Evolutionary conservation across 2,113 vertebrate species (phyloP).

Genomic region (Bagarius yarrelli): DNA sequence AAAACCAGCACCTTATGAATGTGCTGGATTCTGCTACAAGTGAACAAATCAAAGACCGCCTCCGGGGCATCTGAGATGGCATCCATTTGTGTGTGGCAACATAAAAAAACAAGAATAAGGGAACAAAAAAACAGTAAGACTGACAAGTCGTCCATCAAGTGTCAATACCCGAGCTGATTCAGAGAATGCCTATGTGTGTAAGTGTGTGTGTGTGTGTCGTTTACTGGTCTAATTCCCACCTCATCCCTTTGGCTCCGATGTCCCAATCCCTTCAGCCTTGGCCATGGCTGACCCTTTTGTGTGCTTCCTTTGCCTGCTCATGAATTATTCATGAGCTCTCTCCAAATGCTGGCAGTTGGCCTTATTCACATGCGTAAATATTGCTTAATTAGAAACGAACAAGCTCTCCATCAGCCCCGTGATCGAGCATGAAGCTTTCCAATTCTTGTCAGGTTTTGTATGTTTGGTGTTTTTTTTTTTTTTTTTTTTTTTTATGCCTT

Average conservation of each 20-base stretch:
- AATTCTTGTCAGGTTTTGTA: slow-evolving; percentile 47
- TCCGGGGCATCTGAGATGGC: not conserved
- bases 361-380: slow-evolving; percentile 65
- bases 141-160: slow-evolving; percentile 41
- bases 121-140: slow-evolving; percentile 6
- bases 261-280: slow-evolving; percentile 37
- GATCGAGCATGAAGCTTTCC: slow-evolving; percentile 34
- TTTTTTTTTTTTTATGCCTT: slow-evolving; percentile 27
- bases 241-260: slow-evolving; percentile 3
- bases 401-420: slow-evolving; percentile 49
- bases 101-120: not conserved
- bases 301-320: slow-evolving; percentile 47
- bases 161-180: slow-evolving; percentile 43
- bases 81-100: not conserved
- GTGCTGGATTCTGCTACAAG: slow-evolving; percentile 8
- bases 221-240: not conserved
- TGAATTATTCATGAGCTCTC: slow-evolving; percentile 58
- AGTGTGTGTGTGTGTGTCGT: slow-evolving; percentile 26
- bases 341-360: slow-evolving; percentile 60
- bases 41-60: slow-evolving; percentile 3
- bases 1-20: not conserved
- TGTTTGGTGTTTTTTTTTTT: slow-evolving; percentile 42
- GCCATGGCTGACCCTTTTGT: slow-evolving; percentile 57
- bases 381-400: slow-evolving; percentile 61
- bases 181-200: slow-evolving; percentile 28